phyloP scores from a whole-genome alignment of 2,113 vertebrate species.

The Petaurus breviceps region DNA sequence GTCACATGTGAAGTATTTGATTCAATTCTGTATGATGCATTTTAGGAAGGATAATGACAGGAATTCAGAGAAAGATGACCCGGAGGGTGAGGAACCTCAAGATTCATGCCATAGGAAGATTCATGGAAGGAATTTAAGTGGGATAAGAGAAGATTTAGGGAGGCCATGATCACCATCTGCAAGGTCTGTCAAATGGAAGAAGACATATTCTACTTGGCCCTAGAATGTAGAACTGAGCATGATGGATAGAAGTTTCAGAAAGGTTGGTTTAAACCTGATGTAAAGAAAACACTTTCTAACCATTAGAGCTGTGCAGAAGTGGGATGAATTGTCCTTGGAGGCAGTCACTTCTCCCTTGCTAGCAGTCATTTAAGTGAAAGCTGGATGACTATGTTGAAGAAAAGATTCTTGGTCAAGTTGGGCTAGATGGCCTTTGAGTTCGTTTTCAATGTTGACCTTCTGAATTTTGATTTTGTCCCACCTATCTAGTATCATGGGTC shows the following conservation, averaged over 20 bases:
- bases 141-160: neutral
- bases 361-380: neutral
- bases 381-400: neutral
- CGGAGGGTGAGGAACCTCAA: neutral
- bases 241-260: neutral
- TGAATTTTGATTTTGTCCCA: neutral
- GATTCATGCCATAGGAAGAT: neutral
- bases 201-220: neutral
- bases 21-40: neutral
- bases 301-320: neutral
- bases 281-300: neutral
- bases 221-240: neutral
- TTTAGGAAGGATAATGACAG: neutral
- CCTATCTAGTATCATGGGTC: neutral
- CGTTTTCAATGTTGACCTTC: neutral
- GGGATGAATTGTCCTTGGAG: neutral
- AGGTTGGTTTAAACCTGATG: neutral
- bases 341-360: neutral
- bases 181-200: neutral
- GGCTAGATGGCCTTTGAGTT: neutral
- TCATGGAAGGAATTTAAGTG: neutral
- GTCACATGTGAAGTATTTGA: neutral
- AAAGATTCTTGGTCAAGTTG: neutral
- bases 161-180: neutral
- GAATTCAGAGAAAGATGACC: neutral